Conservation (phyloP, 2,797 vertebrate species). For the Glossophaga mutica region DNA sequence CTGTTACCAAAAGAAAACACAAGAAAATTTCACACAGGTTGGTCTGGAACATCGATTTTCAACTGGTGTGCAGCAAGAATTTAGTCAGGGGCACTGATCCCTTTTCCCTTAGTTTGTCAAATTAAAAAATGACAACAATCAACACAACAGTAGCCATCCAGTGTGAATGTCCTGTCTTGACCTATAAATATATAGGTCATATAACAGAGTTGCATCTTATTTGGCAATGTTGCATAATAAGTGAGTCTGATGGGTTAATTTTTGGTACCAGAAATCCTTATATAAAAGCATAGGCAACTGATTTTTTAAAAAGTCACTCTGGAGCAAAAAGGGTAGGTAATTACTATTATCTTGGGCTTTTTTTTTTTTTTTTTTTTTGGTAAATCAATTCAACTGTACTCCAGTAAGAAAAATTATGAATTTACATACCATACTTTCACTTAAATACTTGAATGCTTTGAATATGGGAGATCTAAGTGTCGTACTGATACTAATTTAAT, state of each 20-base stretch:
- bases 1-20: not conserved
- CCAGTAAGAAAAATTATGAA: not conserved
- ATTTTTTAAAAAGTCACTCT: not conserved
- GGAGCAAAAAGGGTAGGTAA: not conserved
- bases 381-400: not conserved
- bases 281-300: not conserved
- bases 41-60: not conserved
- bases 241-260: not conserved
- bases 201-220: not conserved
- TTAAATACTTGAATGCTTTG: not conserved
- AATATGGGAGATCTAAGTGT: not conserved
- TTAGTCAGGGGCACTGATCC: not conserved
- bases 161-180: not conserved
- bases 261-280: not conserved
- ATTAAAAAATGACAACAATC: not conserved
- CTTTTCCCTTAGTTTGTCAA: not conserved
- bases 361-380: not conserved
- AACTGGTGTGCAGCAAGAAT: not conserved
- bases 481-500: not conserved
- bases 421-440: not conserved
- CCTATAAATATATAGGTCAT: not conserved
- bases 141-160: not conserved
- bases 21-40: not conserved
- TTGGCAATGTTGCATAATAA: not conserved
- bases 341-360: not conserved